Conservation (phyloP, 2,113 vertebrate species). For the Ptyas mucosa region DNA sequence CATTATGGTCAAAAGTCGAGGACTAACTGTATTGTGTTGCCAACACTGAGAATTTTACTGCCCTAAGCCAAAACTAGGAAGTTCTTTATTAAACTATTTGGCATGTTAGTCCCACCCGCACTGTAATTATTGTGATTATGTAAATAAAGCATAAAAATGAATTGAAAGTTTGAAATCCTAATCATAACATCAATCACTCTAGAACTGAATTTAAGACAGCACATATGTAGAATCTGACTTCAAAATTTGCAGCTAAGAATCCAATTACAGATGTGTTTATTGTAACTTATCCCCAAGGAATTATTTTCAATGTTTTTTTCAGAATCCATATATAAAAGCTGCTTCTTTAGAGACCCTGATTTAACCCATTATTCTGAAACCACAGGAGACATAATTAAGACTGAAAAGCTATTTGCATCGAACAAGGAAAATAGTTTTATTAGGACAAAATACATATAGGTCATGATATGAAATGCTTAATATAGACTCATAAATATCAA, state of each 20-base stretch:
- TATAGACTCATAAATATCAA: neutral
- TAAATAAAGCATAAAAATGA: neutral
- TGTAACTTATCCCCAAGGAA: neutral
- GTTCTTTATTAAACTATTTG: neutral
- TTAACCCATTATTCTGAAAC: constrained; percentile 33
- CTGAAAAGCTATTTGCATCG: neutral
- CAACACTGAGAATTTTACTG: neutral
- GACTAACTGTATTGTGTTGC: neutral
- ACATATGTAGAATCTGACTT: neutral
- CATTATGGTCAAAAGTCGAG: neutral
- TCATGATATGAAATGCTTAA: neutral
- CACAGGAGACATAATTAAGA: constrained; percentile 16
- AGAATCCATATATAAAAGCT: constrained; percentile 24
- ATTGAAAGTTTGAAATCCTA: neutral
- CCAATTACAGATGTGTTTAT: constrained; percentile 8
- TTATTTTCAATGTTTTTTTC: constrained; percentile 17
- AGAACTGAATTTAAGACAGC: neutral
- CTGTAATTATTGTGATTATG: neutral
- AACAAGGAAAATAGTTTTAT: constrained; percentile 3
- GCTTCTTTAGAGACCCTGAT: constrained; percentile 18
- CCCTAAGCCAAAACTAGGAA: neutral
- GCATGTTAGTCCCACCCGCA: neutral
- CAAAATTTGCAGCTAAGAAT: neutral
- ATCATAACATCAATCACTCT: neutral
- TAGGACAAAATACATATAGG: neutral